A percentile compares a stretch with the other conserved stretches of the same genome.
phyloP scores from a whole-genome alignment of 1,140 invertebrate species.

The Drosophila pachea region DNA sequence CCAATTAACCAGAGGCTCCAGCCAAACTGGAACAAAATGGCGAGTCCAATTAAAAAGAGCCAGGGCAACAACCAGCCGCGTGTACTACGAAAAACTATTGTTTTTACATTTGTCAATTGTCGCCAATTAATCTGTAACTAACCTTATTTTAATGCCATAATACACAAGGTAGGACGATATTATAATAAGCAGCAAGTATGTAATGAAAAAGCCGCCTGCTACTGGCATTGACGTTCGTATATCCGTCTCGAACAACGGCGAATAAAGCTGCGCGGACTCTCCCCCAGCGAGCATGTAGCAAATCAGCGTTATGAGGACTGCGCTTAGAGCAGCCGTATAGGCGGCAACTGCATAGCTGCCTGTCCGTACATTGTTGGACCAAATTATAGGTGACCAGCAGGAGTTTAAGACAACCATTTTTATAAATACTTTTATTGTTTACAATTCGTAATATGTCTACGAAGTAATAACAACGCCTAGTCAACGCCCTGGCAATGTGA shows the following conservation, averaged over 20 bases:
- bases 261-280: constrained; percentile 91
- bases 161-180: constrained; percentile 83
- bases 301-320: constrained; percentile 87
- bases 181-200: constrained; percentile 86
- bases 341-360: constrained; percentile 88
- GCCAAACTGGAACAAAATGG: constrained; percentile 86
- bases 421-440: constrained; percentile 13
- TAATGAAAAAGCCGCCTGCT: constrained; percentile 85
- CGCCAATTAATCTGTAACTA: constrained; percentile 16
- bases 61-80: constrained; percentile 90
- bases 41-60: constrained; percentile 85
- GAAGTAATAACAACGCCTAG: constrained; percentile 21
- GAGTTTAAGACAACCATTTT: constrained; percentile 86
- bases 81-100: constrained; percentile 48
- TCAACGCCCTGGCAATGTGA: constrained; percentile 44
- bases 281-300: constrained; percentile 88
- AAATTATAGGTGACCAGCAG: constrained; percentile 93
- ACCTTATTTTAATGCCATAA: constrained; percentile 79
- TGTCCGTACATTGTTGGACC: constrained; percentile 87
- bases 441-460: constrained; percentile 18
- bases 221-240: constrained; percentile 86
- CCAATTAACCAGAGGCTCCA: constrained; percentile 91
- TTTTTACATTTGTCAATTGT: too few species aligned
- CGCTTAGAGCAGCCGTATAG: constrained; percentile 86
- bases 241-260: constrained; percentile 92